A percentile compares a stretch with the other conserved stretches of the same genome.
Evolutionary conservation across 2,888 invertebrate genomes (phyloP).

Genomic region (Invenusta paracnida): DNA sequence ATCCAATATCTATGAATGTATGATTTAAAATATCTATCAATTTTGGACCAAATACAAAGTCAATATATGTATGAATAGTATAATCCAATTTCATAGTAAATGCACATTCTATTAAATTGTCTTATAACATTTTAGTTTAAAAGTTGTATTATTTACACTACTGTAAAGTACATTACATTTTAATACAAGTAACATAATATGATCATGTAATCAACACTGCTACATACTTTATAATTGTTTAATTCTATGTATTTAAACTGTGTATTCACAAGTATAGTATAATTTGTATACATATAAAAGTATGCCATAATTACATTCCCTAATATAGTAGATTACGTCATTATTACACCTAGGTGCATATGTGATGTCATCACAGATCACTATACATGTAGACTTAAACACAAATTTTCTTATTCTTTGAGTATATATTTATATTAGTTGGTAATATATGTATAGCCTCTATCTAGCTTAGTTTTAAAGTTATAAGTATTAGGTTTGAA

Average conservation of each 20-base stretch:
- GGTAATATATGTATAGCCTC: not conserved
- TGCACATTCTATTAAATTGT: not conserved
- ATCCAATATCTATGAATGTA: not conserved
- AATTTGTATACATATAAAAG: not conserved
- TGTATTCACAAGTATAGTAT: not conserved
- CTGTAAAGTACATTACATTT: too few relatives aligned
- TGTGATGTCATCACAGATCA: slow-evolving; percentile 3
- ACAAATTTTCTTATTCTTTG: not conserved
- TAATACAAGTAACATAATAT: not conserved
- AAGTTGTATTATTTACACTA: not conserved
- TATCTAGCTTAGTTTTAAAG: not conserved
- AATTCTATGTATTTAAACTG: not conserved
- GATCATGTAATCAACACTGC: too few relatives aligned
- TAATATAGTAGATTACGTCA: not conserved
- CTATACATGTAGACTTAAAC: not conserved
- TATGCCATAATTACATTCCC: not conserved
- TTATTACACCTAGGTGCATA: slow-evolving; percentile 13
- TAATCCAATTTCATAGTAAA: too few relatives aligned
- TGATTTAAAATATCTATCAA: too few relatives aligned
- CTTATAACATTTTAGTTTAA: not conserved
- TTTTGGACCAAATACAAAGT: too few relatives aligned
- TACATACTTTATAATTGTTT: not conserved
- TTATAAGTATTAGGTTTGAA: slow-evolving; percentile 48
- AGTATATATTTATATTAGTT: slow-evolving; percentile 1
- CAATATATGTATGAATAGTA: too few relatives aligned